Percentiles rank a stretch among this genome's conserved stretches.
phyloP scores from a whole-genome alignment of 2,888 invertebrate genomes.

The Nebria brevicollis region DNA sequence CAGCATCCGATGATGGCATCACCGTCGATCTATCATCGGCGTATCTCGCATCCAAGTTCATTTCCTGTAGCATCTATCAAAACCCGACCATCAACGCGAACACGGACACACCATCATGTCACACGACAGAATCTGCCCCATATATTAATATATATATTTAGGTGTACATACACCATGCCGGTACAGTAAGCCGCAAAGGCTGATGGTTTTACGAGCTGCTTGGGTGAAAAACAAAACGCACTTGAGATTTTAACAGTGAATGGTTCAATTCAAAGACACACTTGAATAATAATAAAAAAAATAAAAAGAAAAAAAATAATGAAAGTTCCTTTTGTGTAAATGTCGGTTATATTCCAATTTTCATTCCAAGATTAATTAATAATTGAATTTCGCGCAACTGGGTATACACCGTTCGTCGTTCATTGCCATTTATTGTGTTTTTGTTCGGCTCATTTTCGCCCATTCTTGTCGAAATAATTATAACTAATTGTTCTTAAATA shows the following conservation, averaged over 20 bases:
- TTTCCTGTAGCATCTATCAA: constrained; percentile 42
- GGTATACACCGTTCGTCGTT: neutral
- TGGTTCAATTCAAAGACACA: no score
- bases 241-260: no score
- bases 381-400: neutral
- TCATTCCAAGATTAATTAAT: neutral
- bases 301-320: no score
- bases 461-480: neutral
- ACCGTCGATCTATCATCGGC: constrained; percentile 41
- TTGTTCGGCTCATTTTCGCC: neutral
- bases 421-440: neutral
- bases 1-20: constrained; percentile 27
- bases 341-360: neutral
- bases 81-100: neutral
- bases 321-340: neutral
- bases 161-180: neutral
- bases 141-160: neutral
- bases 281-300: no score
- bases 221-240: no score
- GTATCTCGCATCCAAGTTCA: constrained; percentile 40
- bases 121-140: no score
- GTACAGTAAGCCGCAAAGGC: neutral
- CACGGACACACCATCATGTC: neutral
- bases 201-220: no score
- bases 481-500: neutral